Evolutionary conservation across 2,797 vertebrate genomes (phyloP).

Genomic region (Acanthiza pusilla): DNA sequence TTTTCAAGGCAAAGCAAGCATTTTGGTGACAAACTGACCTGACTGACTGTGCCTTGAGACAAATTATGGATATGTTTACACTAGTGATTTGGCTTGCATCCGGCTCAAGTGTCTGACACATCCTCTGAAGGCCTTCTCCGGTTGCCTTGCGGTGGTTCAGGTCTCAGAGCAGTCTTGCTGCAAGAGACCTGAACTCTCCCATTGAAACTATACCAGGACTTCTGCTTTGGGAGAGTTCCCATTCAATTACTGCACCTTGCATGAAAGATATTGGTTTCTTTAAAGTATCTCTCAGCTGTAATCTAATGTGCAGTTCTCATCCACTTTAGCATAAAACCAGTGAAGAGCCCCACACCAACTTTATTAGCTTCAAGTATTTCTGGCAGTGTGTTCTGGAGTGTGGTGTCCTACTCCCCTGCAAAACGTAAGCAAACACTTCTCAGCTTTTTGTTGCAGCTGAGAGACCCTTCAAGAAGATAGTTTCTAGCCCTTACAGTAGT

Average conservation of each 20-base stretch:
- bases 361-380: not conserved
- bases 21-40: not conserved
- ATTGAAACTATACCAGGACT: not conserved
- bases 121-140: not conserved
- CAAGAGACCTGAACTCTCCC: not conserved
- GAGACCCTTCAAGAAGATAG: not conserved
- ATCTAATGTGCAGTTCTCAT: not conserved
- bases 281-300: not conserved
- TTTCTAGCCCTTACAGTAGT: not conserved
- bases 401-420: not conserved
- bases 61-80: not conserved
- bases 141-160: not conserved
- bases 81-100: not conserved
- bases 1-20: not conserved
- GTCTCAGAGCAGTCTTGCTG: not conserved
- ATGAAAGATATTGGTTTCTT: not conserved
- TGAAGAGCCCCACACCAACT: not conserved
- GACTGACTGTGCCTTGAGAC: not conserved
- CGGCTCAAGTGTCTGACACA: not conserved
- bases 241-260: not conserved
- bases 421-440: not conserved
- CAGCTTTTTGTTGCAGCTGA: not conserved
- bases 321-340: not conserved
- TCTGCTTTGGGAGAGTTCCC: not conserved
- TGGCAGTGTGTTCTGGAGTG: not conserved